Base-by-base conservation (phyloP, 2,113 vertebrate species). In the Synchiropus splendidus region DNA sequence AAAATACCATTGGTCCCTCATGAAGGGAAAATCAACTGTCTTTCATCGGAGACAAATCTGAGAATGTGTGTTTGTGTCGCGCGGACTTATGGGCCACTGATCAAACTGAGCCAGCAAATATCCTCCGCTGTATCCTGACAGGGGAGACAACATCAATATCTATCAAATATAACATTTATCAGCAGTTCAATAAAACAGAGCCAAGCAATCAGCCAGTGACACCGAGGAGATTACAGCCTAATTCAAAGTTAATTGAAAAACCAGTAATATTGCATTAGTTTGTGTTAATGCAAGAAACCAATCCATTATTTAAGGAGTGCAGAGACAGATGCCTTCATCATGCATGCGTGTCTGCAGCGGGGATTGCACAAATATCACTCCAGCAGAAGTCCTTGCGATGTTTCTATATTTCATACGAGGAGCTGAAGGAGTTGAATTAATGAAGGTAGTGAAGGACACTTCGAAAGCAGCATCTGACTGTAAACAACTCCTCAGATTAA, bases 161-260 rank as follows among this genome's bases (percentile, higher is more conserved):
- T 71, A 74, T 75, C 72, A 67, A 61, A 61, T 66, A 16, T 40
- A 61, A 64, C 64, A 62, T 75, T 65, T 46, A 75, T 70, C 67
- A 74, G 43, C 51, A 41, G 47, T 50, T 77, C 72, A 72, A 74
- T 78, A 72, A 72, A 68, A 69, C 47, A 60, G 44, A 53, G 57
- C 43, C 40, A 48, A 45, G 52, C 65, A 56, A 66, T 67, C 58
- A 72, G 45, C 46, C 18, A 45, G 61, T 65, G 67, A 62, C 63
- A 77, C 49, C 54, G 48, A 58, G 58, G 60, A 73, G 61, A 74
- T 74, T 70, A 61, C 63, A 58, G 54, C 51, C 69, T 66, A 69
- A 78, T 77, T 74, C 75, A 75, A 71, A 61, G 39, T 70, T 67
- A 64, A 78, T 64, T 72, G 72, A 61, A 70, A 61, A 58, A 58